Percentiles rank a stretch among this genome's conserved stretches.
These are phyloP conservation scores for Gerris buenoi DNA, from an alignment of 1,140 invertebrate genomes.

Conservation along the genomic window DNA sequence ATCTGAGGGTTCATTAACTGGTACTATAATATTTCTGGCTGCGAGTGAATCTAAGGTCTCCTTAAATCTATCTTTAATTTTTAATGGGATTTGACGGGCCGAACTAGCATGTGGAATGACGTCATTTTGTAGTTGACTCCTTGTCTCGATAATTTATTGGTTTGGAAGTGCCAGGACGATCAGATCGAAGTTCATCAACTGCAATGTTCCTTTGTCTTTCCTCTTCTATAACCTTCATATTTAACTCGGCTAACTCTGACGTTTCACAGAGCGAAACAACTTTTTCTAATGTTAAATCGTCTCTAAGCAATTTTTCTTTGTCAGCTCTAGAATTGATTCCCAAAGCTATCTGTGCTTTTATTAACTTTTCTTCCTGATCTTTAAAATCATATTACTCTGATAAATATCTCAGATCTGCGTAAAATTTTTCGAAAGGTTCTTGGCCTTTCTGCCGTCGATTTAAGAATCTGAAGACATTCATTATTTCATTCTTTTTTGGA, in stretches of 20 bases:
- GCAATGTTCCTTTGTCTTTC: background rate
- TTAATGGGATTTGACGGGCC: conserved; percentile 18
- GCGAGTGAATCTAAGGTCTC: conserved; percentile 22
- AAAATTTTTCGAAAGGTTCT: background rate
- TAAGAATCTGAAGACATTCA: background rate
- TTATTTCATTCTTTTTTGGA: background rate
- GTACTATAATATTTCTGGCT: conserved; percentile 20
- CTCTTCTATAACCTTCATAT: background rate
- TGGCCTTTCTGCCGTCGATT: background rate
- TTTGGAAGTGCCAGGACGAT: background rate
- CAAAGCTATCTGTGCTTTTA: background rate
- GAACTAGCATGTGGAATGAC: conserved; percentile 15
- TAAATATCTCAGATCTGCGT: background rate
- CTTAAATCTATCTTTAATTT: conserved; percentile 21
- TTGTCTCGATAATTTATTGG: background rate
- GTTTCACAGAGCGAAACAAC: background rate
- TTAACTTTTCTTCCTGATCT: background rate
- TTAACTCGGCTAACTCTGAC: background rate
- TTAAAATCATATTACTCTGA: background rate
- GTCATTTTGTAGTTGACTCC: background rate
- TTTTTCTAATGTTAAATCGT: background rate
- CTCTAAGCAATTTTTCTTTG: background rate
- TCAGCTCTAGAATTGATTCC: background rate
- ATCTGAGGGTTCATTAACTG: conserved; percentile 24
- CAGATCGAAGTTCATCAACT: background rate